phyloP scores from a whole-genome alignment of 2,888 invertebrate species.

The Willowsia nigromaculata region DNA sequence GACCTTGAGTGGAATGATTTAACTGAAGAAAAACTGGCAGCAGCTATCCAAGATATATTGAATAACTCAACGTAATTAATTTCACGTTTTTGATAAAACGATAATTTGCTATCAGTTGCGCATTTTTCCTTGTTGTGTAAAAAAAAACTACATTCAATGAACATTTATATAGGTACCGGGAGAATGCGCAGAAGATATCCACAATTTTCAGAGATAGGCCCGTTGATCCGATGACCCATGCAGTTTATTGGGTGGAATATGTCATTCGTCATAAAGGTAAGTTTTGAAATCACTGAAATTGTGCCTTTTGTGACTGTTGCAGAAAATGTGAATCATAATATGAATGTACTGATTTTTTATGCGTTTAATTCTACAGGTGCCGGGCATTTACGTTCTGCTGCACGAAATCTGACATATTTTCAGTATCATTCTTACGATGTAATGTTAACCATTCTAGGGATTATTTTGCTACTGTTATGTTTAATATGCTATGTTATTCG shows the following conservation, averaged over 20 bases:
- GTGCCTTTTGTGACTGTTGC: too few species aligned
- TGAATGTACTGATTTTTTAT: too few species aligned
- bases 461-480: too few species aligned
- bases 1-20: slow-evolving; percentile 51
- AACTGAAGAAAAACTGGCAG: slow-evolving; percentile 44
- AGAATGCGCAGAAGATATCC: slow-evolving; percentile 59
- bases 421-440: too few species aligned
- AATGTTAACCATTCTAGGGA: too few species aligned
- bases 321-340: too few species aligned
- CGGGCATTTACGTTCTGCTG: background rate
- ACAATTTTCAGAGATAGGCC: slow-evolving; percentile 60
- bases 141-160: too few species aligned
- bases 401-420: too few species aligned
- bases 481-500: too few species aligned
- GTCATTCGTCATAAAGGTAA: slow-evolving; percentile 68
- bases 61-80: slow-evolving; percentile 43
- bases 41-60: slow-evolving; percentile 50
- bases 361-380: too few species aligned
- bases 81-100: background rate
- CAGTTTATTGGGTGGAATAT: slow-evolving; percentile 69
- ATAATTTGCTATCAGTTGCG: background rate
- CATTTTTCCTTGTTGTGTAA: too few species aligned
- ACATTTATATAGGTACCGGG: slow-evolving; percentile 37
- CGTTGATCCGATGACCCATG: slow-evolving; percentile 30
- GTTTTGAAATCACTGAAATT: too few species aligned